Conservation (phyloP, 1,140 invertebrate species). For the Hydropsyche tenuis region DNA sequence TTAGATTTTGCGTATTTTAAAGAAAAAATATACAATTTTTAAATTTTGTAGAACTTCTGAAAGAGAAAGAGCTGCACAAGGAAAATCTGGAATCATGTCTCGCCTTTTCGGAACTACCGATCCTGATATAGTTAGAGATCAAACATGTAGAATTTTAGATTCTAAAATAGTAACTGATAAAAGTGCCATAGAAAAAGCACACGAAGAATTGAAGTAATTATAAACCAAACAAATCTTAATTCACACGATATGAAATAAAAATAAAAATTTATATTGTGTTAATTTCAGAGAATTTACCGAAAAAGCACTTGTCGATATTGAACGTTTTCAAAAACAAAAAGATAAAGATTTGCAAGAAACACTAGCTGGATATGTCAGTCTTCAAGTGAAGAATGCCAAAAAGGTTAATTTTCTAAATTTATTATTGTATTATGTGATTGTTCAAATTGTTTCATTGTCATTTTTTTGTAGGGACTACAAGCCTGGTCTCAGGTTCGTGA, state of each 20-base stretch:
- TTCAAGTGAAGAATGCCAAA: constrained; percentile 81
- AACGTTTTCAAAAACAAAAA: constrained; percentile 81
- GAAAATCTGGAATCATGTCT: constrained; percentile 75
- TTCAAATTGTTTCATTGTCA: neutral
- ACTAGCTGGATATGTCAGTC: constrained; percentile 74
- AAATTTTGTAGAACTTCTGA: constrained; percentile 59
- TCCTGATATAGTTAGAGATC: constrained; percentile 79
- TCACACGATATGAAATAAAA: no score
- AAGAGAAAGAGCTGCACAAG: constrained; percentile 64
- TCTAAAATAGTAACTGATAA: constrained; percentile 74
- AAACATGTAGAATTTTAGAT: constrained; percentile 74
- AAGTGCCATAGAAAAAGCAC: constrained; percentile 65
- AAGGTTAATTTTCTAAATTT: constrained; percentile 66
- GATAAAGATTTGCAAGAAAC: constrained; percentile 79
- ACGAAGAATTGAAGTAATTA: constrained; percentile 68
- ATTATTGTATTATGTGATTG: neutral
- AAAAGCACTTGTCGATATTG: constrained; percentile 75
- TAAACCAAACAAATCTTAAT: constrained; percentile 2
- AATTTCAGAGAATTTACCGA: constrained; percentile 73
- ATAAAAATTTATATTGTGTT: constrained; percentile 11
- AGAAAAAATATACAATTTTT: no score
- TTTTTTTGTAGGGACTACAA: constrained; percentile 69
- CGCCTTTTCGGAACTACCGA: constrained; percentile 79
- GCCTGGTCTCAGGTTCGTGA: constrained; percentile 77
- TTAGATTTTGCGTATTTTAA: constrained; percentile 20